Evolutionary conservation across 2,113 vertebrate species (phyloP), one percentile per base, ranked within the genome.

Genomic region (Todiramphus chloris): DNA sequence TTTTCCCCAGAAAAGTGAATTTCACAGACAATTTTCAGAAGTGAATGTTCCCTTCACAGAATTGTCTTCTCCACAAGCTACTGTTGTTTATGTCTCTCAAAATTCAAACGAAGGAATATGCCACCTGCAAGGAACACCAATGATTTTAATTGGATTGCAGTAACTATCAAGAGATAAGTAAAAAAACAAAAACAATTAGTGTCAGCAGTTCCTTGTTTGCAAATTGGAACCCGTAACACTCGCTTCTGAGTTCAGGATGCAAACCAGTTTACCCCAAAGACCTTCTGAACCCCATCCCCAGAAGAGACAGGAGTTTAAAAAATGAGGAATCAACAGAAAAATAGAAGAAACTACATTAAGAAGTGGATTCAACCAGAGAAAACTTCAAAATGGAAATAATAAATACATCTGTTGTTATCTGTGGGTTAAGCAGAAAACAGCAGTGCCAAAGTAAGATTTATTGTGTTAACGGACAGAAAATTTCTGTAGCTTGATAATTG

Each of bases 131-230:
- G 60, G 44, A 90, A 48, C 11, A 10, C 39, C 21, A 81, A 43
- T 33, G 31, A 63, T 78, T 94, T 93, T 77, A 92, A 89, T 75
- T 81, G 60, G 68, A 59, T 80, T 85, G 37, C 8, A 51, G 64
- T 25, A 83, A 24, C 67, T 84, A 86, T n/a, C 55, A 86, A 75
- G 88, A 90, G 20, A 78, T 39, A 96, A 88, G 78, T 41, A 94
- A 59, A 46, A 46, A 51, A 86, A 80, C 55, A 77, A 70, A 92
- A 95, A 70, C 66, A 85, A 86, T 83, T 83, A 80, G 59, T 4
- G 6, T 31, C 50, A 85, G 20, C 27, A 39, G 59, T 23, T 76
- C 51, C 56, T 68, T 70, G 75, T 70, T 81, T 87, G 68, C 76
- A 97, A 86, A 90, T 5, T 63, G 33, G 33, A 64, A 80, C 64